Conservation (phyloP, 1,140 invertebrate genomes). For the Drosophila subpulchrella region DNA sequence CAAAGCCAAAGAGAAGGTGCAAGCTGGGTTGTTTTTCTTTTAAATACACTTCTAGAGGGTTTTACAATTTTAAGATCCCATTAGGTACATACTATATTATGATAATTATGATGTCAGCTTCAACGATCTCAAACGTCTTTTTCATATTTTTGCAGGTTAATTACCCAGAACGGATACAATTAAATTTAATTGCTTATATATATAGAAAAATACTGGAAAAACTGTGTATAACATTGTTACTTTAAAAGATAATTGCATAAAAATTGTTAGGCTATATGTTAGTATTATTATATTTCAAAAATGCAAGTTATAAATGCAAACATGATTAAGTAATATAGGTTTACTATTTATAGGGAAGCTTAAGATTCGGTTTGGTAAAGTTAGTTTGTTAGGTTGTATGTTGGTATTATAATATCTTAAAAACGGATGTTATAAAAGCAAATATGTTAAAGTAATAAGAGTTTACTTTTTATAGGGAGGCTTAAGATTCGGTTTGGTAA, state of each 20-base stretch:
- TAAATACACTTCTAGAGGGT: background rate
- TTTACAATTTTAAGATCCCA: background rate
- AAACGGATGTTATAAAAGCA: too few species aligned
- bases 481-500: background rate
- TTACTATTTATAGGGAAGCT: background rate
- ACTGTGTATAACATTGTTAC: background rate
- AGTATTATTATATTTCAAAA: background rate
- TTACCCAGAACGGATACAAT: background rate
- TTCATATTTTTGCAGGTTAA: background rate
- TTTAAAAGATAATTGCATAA: background rate
- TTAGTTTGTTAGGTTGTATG: background rate
- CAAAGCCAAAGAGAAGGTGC: conserved; percentile 38
- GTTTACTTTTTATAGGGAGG: background rate
- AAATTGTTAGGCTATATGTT: too few species aligned
- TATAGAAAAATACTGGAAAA: background rate
- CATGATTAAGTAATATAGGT: too few species aligned
- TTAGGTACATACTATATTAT: too few species aligned
- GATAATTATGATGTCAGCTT: background rate
- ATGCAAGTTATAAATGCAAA: too few species aligned
- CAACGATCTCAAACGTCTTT: background rate
- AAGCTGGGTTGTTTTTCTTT: conserved; percentile 34
- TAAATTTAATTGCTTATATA: background rate
- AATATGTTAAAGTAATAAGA: background rate
- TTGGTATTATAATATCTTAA: background rate
- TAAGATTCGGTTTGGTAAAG: background rate